A percentile compares a stretch with the other conserved stretches of the same genome.
These are phyloP conservation scores for Dendrocincla fuliginosa DNA, from an alignment of 2,797 vertebrate genomes.

Conservation along the genomic window DNA sequence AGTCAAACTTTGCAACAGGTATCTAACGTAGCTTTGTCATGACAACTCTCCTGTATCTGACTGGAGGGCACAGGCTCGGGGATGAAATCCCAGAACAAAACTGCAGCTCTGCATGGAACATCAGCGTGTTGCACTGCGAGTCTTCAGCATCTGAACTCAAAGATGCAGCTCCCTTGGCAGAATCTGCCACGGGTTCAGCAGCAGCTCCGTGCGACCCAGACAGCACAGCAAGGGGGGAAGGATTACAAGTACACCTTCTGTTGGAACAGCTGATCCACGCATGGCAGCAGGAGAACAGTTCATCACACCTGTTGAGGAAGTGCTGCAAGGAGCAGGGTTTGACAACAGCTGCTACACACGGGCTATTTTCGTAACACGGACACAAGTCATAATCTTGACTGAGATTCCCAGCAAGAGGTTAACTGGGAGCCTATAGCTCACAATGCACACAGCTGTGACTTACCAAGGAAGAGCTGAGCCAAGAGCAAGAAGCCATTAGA, in stretches of 20 bases:
- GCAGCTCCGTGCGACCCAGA: not conserved
- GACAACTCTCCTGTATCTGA: not conserved
- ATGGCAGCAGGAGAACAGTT: not conserved
- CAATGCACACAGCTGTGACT: conserved; percentile 28
- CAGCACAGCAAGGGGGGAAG: not conserved
- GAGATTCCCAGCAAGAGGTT: conserved; percentile 60
- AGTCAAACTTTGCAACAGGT: not conserved
- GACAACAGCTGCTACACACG: not conserved
- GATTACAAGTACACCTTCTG: conserved; percentile 39
- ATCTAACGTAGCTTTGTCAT: not conserved
- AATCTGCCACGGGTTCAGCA: not conserved
- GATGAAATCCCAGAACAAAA: not conserved
- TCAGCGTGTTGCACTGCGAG: accelerated
- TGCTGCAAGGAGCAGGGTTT: conserved; percentile 1
- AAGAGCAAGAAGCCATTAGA: conserved; percentile 55
- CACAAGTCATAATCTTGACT: conserved; percentile 34
- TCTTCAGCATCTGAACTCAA: not conserved
- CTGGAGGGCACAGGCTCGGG: not conserved
- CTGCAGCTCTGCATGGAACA: not conserved
- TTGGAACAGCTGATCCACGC: conserved; percentile 53
- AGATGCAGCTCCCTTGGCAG: not conserved
- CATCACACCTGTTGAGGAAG: conserved; percentile 5
- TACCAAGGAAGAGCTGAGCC: conserved; percentile 31
- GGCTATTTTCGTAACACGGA: not conserved
- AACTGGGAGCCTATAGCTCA: conserved; percentile 20